Evolutionary conservation across 2,797 vertebrate genomes (phyloP), one percentile per base, ranked within the genome.

Genomic region (Coccyzus lansbergi): DNA sequence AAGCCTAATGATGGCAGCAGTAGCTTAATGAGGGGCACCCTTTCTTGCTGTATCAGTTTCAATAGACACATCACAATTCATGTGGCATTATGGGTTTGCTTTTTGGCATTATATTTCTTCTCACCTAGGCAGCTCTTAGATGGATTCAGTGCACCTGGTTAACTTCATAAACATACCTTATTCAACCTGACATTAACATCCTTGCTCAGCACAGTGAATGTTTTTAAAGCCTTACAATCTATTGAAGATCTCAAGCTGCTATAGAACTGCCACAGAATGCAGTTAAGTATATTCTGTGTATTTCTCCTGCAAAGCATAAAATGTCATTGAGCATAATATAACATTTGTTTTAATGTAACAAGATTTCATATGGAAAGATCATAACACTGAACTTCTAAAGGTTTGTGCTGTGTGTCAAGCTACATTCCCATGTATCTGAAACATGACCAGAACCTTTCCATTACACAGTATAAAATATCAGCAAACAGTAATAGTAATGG

Each of bases 1-100:
- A 51, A 71, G 55, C 6, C 36, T 59, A 44, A 40, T 12, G 70
- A 64, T 14, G 15, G 24, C 52, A 52, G 48, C 4, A 7, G 40
- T n/a, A 70, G 64, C 24, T 38, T 40, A 19, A 7, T 21, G 24
- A 83, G 21, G 12, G 53, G 21, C 36, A n/a, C 4, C 0, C 0
- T 60, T 75, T 40, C 55, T 58, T 65, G 21, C 40, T 26, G 26
- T 24, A 38, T 48, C 48, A 28, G 20, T 26, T 83, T 56, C 63
- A 33, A 42, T 16, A 72, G 48, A 14, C 48, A 49, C 24, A n/a
- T 44, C 44, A 74, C 22, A 79, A 74, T 67, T 52, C 33, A 18
- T 1, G 10, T 10, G 52, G 21, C 36, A 34, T 8, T 48, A n/a
- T 25, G 64, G 9, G 3, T 28, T 40, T 36, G 15, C 7, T 49